phyloP scores from a whole-genome alignment of 2,113 vertebrate species.

The Ammospiza nelsoni region DNA sequence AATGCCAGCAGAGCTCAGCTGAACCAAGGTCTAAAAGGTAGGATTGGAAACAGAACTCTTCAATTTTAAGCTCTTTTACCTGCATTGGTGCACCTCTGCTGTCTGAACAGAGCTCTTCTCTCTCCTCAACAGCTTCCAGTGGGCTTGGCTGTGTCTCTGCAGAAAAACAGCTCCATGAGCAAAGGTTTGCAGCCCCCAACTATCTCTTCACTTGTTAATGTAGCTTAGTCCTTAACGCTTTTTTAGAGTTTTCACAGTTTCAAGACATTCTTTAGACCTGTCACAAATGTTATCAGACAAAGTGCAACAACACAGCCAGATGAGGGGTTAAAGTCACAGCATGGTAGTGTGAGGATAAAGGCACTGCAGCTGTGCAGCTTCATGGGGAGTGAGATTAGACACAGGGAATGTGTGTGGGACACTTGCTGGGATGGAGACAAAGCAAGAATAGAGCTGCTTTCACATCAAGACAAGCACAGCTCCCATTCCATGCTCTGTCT shows the following conservation, averaged over 20 bases:
- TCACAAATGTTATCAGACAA: conserved; percentile 53
- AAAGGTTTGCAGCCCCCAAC: background rate
- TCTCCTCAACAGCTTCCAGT: conserved; percentile 58
- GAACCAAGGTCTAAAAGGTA: background rate
- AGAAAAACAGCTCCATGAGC: conserved; percentile 11
- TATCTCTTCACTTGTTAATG: background rate
- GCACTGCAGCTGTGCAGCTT: conserved; percentile 18
- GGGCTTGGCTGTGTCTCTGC: conserved; percentile 86
- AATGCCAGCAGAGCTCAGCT: background rate
- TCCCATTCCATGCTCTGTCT: background rate
- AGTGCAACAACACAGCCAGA: conserved; percentile 27
- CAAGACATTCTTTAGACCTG: conserved; percentile 58
- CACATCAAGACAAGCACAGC: background rate
- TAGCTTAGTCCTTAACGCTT: background rate
- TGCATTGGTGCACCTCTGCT: conserved; percentile 36
- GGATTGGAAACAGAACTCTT: background rate
- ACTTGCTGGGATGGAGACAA: conserved; percentile 46
- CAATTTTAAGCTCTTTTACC: conserved; percentile 51
- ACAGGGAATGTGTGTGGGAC: background rate
- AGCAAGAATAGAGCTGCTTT: conserved; percentile 31
- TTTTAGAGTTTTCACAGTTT: conserved; percentile 50
- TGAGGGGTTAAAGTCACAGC: conserved; percentile 61
- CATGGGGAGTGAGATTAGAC: conserved; percentile 52
- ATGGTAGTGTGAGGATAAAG: conserved; percentile 34
- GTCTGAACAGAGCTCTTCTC: conserved; percentile 47